Base-by-base conservation (phyloP, 2,888 invertebrate species). In the Ethmia dodecea region DNA sequence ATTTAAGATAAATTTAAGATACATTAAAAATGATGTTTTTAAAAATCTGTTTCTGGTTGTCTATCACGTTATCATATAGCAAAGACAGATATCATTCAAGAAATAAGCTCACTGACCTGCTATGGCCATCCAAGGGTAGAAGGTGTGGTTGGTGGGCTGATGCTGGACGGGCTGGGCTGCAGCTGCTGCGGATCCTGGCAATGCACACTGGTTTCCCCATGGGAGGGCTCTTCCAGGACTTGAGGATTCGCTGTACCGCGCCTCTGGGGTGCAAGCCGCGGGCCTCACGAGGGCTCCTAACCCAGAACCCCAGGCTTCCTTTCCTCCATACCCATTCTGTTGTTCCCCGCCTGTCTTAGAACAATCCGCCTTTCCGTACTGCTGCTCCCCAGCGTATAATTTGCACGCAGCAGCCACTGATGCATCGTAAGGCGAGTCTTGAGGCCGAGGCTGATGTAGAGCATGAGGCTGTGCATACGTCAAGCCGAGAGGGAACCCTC, bases 121-220 rank as follows among this genome's bases (percentile, higher is more conserved):
- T 90, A 97, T 96, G 88, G 96, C 96, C 97, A 97, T 97, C 97
- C 97, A 97, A 61, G 97, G 97, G 88, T 97, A 97, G 89, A 97
- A 97, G 72, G 96, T 96, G 90, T 96, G 96, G 86, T 92, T 94
- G 87, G 91, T 91, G 80, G 93, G 90, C 87, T 94, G 94, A 86
- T 96, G 96, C 84, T 95, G 95, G 55, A 95, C 92, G 72, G 93
- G 95, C 59, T 94, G 94, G 32, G 92, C 91, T 55, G 94, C 91
- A 67, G 93, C 90, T 50, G 93, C 91, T 47, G 93, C 92, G 48
- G 94, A 89, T 54, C 94, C 92, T 67, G 94, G 94, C 67, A 95
- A 88, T 58, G 93, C 91, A 88, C 95, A 95, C 78, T 94, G 94
- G 87, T 94, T 94, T 79, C 94, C 94, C 94, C 95, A 95, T 47